Evolutionary conservation across 1,140 invertebrate species (phyloP), one percentile per base, ranked within the genome.

Genomic region (Papilio machaon): DNA sequence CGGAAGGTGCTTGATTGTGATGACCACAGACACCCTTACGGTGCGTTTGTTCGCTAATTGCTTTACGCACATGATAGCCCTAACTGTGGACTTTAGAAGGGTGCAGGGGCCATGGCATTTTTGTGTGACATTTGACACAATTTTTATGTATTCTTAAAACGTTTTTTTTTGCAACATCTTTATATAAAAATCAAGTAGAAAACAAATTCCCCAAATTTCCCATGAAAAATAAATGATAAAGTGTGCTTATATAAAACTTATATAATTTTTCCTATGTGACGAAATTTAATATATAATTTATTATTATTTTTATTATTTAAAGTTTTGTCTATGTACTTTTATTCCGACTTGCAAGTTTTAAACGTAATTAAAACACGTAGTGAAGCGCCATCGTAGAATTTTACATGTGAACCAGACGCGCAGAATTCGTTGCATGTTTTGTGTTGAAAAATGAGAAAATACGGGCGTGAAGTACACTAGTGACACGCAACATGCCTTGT

Each of bases 1-100:
- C 64, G 30, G 23, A 15, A 67, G 64, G 64, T 67, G 64, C 64
- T 30, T 67, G 64, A 67, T 67, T 67, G 64, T 23, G 64, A 30
- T 67, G 64, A 67, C 64, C 64, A 35, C 64, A 67, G 64, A 35
- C 64, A 67, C 64, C 64, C 64, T 35, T 35, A 67, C 30, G 11
- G 64, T 67, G 30, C 30, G 30, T 67, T 67, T 67, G 58, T 23
- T 23, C 19, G 9, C 58, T 64, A 67, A 67, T 67, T 35, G 11
- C 64, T 67, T 67, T 67, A 67, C 64, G 30, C 64, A 67, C 64
- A 67, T 67, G 30, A 67, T 67, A 67, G n/a, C 30, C 30, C 64
- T 30, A 30, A 67, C 64, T 30, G 35, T 35, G 58, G n/a, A n/a
- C n/a, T 23, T 64, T 23, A 64, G n/a, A 64, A 11, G 2, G 19